Evolutionary conservation across 1,140 invertebrate species (phyloP), one percentile per base, ranked within the genome.

Genomic region (Coenobita brevimanus): DNA sequence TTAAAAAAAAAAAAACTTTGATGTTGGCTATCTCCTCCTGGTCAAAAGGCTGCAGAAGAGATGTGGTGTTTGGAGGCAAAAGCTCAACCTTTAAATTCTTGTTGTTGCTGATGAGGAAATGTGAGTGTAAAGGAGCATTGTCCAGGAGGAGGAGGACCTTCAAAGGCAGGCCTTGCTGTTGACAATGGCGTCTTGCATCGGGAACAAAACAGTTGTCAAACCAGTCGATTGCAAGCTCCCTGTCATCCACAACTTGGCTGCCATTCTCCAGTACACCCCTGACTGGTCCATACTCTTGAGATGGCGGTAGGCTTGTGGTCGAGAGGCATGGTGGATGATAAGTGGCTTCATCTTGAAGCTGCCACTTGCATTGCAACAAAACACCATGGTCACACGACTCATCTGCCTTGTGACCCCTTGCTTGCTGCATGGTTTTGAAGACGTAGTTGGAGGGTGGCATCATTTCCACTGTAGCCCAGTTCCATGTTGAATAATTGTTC

Each of bases 401-500:
- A 21, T 21, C 21, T 64, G 3, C n/a, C 3, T 64, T 64, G 3
- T 21, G 3, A 21, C 62, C 62, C 21, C 21, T 64, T 21, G 21
- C 62, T 21, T 64, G 62, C 21, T 3, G 3, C 21, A 21, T 21
- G 3, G 21, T 3, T 21, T 21, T 64, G 62, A 3, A 64, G 4
- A 64, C 62, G 21, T 64, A 64, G 4, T n/a, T 64, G 4, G 62
- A 64, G n/a, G 3, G 6, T 6, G 62, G 62, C 62, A 64, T 64
- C 3, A 3, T 6, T 6, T 64, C 21, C 62, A 64, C 21, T 64
- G 62, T 21, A 64, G 3, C n/a, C 62, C 62, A 6, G 62, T 64
- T 64, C 62, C 62, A 64, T 64, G 62, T 64, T 64, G 62, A 64
- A 64, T 6, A 64, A 6, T 64, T 64, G 62, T 21, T 64, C 62